A percentile compares a stretch with the other conserved stretches of the same genome.
These are phyloP conservation scores for Silurus asotus DNA, from an alignment of 2,113 vertebrate genomes.

Conservation along the genomic window DNA sequence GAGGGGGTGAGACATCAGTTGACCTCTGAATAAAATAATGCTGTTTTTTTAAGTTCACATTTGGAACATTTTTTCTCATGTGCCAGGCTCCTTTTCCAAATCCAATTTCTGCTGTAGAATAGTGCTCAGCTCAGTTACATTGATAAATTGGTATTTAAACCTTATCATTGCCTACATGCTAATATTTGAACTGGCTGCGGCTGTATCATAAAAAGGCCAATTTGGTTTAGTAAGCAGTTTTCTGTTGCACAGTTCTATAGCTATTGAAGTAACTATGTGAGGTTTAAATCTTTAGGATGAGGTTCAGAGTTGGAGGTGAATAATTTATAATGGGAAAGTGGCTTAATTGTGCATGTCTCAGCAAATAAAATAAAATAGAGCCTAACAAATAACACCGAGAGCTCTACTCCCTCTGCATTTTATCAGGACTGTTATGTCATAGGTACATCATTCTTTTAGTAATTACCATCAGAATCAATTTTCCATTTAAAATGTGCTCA, in stretches of 20 bases:
- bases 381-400: slow-evolving; percentile 21
- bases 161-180: slow-evolving; percentile 36
- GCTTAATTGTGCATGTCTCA: slow-evolving; percentile 47
- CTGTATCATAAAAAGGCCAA: slow-evolving; percentile 19
- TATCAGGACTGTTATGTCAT: slow-evolving; percentile 21
- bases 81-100: slow-evolving; percentile 15
- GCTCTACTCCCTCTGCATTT: slow-evolving; percentile 11
- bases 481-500: slow-evolving; percentile 46
- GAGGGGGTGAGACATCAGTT: slow-evolving; percentile 2
- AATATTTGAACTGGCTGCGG: slow-evolving; percentile 35
- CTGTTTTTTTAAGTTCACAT: neutral
- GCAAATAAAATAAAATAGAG: slow-evolving; percentile 47
- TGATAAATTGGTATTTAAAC: slow-evolving; percentile 38
- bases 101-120: slow-evolving; percentile 37
- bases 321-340: slow-evolving; percentile 52
- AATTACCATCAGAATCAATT: slow-evolving; percentile 43
- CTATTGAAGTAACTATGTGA: slow-evolving; percentile 23
- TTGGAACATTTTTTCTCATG: neutral
- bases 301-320: slow-evolving; percentile 33
- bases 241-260: slow-evolving; percentile 18
- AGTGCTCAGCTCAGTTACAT: slow-evolving; percentile 27
- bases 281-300: slow-evolving; percentile 26
- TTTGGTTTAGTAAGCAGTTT: slow-evolving; percentile 28
- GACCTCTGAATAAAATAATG: neutral
- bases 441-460: slow-evolving; percentile 11